phyloP scores from a whole-genome alignment of 2,797 vertebrate genomes.

The Gephyroberyx darwinii region DNA sequence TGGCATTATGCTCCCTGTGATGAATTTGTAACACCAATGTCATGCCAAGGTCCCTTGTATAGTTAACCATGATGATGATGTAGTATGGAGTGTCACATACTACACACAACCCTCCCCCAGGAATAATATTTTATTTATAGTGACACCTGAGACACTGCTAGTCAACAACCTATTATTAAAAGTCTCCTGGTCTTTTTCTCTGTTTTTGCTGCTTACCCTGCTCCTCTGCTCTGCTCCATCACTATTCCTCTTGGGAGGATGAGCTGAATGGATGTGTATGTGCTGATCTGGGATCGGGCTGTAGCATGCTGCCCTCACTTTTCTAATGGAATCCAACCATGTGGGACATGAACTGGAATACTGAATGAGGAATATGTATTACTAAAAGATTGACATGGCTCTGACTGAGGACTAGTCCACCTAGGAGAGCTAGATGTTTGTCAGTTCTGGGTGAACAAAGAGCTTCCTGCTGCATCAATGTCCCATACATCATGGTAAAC shows the following conservation, averaged over 20 bases:
- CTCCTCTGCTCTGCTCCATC: constrained; percentile 18
- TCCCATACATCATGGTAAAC: constrained; percentile 40
- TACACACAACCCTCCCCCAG: constrained; percentile 26
- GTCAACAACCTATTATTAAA: constrained; percentile 50
- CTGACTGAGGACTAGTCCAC: constrained; percentile 27
- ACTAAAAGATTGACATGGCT: constrained; percentile 17
- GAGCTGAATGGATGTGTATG: constrained; percentile 53
- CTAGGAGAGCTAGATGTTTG: constrained; percentile 9
- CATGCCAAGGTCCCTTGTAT: constrained; percentile 67
- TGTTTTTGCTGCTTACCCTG: constrained; percentile 26
- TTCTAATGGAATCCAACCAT: constrained; percentile 53
- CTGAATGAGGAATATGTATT: constrained; percentile 32
- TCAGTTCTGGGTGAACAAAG: constrained; percentile 35
- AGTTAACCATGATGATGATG: constrained; percentile 61
- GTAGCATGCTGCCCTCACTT: constrained; percentile 33
- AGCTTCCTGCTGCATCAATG: constrained; percentile 40
- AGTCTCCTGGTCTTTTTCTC: constrained; percentile 22
- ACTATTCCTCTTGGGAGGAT: constrained; percentile 33
- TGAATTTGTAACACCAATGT: constrained; percentile 69
- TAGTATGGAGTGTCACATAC: constrained; percentile 54
- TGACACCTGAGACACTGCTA: constrained; percentile 30
- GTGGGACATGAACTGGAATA: constrained; percentile 46
- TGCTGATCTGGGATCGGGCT: constrained; percentile 39
- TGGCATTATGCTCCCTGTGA: constrained; percentile 57
- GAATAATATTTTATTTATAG: constrained; percentile 50